Conservation (phyloP, 2,888 invertebrate genomes). For the Nudaria mundana region DNA sequence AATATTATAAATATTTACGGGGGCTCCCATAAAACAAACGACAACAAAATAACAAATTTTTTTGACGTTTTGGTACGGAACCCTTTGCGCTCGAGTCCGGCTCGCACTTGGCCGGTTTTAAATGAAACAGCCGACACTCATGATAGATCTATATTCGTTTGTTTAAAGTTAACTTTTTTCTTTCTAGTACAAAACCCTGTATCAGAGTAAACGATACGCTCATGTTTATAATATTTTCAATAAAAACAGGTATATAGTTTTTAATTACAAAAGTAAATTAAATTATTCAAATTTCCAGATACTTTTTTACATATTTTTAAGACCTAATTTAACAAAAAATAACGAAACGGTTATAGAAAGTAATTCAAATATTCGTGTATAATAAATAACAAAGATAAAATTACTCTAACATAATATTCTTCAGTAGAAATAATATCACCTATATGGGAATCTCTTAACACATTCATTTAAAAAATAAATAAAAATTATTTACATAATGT, state of each 20-base stretch:
- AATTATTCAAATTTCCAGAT: not conserved
- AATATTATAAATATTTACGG: too few relatives aligned
- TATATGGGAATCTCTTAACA: slow-evolving; percentile 7
- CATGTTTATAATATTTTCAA: too few relatives aligned
- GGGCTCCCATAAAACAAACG: too few relatives aligned
- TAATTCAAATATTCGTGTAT: not conserved
- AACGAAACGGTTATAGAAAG: not conserved
- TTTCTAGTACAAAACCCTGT: not conserved
- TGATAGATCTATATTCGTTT: too few relatives aligned
- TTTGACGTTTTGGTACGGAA: too few relatives aligned
- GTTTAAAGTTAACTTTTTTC: too few relatives aligned
- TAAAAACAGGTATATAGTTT: too few relatives aligned
- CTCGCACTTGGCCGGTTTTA: too few relatives aligned
- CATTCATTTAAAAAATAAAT: slow-evolving; percentile 28
- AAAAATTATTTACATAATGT: slow-evolving; percentile 51
- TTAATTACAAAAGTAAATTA: not conserved
- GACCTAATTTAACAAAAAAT: not conserved
- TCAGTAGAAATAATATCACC: slow-evolving; percentile 6
- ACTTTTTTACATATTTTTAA: not conserved
- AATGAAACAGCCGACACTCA: too few relatives aligned
- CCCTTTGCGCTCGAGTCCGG: too few relatives aligned
- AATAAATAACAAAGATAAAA: not conserved
- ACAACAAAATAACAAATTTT: too few relatives aligned
- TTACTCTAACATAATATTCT: not conserved
- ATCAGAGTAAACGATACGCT: not conserved